Evolutionary conservation across 2,797 vertebrate species (phyloP).

Genomic region (Pangasius sanitwongsei): DNA sequence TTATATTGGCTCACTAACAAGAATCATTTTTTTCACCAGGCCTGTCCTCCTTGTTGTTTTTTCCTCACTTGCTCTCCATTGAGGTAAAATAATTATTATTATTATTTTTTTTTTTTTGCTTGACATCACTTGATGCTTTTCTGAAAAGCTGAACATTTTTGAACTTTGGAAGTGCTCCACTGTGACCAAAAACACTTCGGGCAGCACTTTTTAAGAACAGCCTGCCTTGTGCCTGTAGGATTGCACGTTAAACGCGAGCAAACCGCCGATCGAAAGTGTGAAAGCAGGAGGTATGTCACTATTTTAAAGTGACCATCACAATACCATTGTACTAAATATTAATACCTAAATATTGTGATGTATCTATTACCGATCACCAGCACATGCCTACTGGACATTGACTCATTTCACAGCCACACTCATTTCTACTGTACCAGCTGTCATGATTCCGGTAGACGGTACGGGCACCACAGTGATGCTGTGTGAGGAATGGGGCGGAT

Average conservation of each 20-base stretch:
- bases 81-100: too few relatives aligned
- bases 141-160: neutral
- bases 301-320: neutral
- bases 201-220: neutral
- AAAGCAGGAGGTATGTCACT: neutral
- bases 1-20: neutral
- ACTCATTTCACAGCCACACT: too few relatives aligned
- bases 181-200: neutral
- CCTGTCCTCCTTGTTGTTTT: neutral
- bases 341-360: neutral
- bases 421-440: slow-evolving; percentile 79
- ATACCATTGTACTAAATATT: neutral
- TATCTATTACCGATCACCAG: neutral
- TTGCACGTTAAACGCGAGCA: neutral
- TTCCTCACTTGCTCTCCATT: neutral
- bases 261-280: neutral
- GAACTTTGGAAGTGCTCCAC: neutral
- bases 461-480: slow-evolving; percentile 96
- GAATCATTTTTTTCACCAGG: neutral
- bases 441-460: slow-evolving; percentile 94
- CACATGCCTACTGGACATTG: neutral
- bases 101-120: neutral
- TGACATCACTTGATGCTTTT: neutral
- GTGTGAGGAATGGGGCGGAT: slow-evolving; percentile 89
- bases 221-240: neutral